Conservation (phyloP, 1,140 invertebrate genomes). For the Bactericera cockerelli region DNA sequence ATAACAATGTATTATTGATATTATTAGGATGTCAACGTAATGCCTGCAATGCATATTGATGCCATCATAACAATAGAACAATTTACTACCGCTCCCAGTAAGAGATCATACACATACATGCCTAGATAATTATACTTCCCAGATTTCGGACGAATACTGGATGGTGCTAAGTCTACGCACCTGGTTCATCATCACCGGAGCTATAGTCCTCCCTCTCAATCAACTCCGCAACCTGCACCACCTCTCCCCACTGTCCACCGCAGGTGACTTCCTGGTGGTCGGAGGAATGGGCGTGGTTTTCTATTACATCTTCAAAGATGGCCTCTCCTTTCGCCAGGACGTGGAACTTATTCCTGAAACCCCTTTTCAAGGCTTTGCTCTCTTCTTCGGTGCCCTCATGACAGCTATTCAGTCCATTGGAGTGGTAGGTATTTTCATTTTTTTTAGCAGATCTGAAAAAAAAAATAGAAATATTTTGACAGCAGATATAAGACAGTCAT, state of each 20-base stretch:
- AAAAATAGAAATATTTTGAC: no score
- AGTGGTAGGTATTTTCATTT: constrained; percentile 32
- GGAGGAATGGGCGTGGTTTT: constrained; percentile 47
- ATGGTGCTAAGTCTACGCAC: not conserved
- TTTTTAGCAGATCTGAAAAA: no score
- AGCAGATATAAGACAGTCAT: no score
- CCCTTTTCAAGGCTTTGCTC: constrained; percentile 31
- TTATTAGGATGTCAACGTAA: no score
- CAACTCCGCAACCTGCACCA: constrained; percentile 48
- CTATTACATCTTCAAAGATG: constrained; percentile 47
- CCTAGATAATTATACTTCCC: not conserved
- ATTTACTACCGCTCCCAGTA: no score
- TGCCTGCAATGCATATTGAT: no score
- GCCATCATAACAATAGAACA: no score
- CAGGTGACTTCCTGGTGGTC: constrained; percentile 50
- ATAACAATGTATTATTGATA: no score
- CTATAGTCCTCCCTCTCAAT: not conserved
- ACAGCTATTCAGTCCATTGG: constrained; percentile 50
- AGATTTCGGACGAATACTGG: not conserved
- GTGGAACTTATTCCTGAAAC: constrained; percentile 30
- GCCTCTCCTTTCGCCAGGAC: constrained; percentile 32
- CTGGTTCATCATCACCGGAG: constrained; percentile 6
- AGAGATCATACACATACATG: no score
- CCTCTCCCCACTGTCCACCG: constrained; percentile 52
- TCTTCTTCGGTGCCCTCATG: constrained; percentile 47